Base-by-base conservation (phyloP, 2,113 vertebrate species). In the Festucalex cinctus region DNA sequence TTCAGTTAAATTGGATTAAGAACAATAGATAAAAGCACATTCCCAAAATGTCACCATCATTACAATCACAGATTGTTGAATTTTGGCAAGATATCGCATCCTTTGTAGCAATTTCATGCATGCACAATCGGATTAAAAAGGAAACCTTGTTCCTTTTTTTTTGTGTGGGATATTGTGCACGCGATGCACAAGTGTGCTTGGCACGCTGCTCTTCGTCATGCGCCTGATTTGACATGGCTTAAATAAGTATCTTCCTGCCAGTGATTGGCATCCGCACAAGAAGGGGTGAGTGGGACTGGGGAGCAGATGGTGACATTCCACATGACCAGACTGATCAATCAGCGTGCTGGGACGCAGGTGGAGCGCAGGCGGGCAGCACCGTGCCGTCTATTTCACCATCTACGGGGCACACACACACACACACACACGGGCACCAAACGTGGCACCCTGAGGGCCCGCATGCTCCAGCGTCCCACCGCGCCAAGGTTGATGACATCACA, bases 281-380 rank as follows among this genome's bases (percentile, higher is more conserved):
- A 85, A 90, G 88, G 85, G 80, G 83, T 87, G 88, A 93, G 94
- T 92, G 95, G 95, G 94, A 95, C 94, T 92, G 93, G 93, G 93
- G 95, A 98, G 93, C 97, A 99, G 97, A 98, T 99, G 97, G 97
- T 97, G 95, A 97, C 96, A 98, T 99, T 99, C 96, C 97, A 98
- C 97, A 99, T 98, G 97, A 98, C 94, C 97, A 98, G 96, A 98
- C 96, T 97, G 95, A 99, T 98, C 97, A 96, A 98, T 98, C 97
- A 98, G 95, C 94, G 92, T 93, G 83, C 94, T 94, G 95, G 94
- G 96, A 94, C 96, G 93, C 97, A 99, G 97, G 97, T 99, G 97
- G 95, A 94, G 92, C 95, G 93, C 96, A 99, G 96, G 93, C 95
- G 93, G 94, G 94, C 93, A 94, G 95, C 95, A 92, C 94, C 94